These are phyloP conservation scores for Sparidentex hasta DNA, from an alignment of 2,797 vertebrate species.

Conservation along the genomic window DNA sequence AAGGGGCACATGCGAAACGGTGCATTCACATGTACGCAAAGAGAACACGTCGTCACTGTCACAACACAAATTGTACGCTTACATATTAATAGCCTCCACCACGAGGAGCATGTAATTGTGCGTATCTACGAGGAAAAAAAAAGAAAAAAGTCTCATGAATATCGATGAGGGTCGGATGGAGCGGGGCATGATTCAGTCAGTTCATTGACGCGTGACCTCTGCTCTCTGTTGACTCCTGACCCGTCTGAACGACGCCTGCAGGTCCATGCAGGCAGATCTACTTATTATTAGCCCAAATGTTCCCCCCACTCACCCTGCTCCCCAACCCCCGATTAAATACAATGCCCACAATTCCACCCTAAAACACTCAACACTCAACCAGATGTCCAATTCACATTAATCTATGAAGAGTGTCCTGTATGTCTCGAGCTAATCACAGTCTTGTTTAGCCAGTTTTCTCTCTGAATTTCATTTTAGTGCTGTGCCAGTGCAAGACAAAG, in stretches of 20 bases:
- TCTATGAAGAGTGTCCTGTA: background rate
- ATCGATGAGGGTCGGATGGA: background rate
- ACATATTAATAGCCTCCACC: conserved; percentile 13
- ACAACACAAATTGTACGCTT: conserved; percentile 18
- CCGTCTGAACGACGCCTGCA: conserved; percentile 34
- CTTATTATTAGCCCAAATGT: conserved; percentile 35
- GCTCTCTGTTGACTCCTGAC: conserved; percentile 41
- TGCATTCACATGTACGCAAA: conserved; percentile 36
- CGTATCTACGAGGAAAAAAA: background rate
- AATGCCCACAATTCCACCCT: conserved; percentile 6
- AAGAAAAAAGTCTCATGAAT: conserved; percentile 28
- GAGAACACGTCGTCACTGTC: conserved; percentile 13
- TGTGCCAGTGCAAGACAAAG: no score
- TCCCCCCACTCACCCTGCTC: conserved; percentile 25
- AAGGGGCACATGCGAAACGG: conserved; percentile 9
- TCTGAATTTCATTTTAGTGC: no score
- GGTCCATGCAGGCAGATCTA: conserved; percentile 32
- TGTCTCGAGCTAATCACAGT: background rate
- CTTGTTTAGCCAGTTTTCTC: no score
- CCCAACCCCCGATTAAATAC: background rate
- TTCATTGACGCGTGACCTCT: conserved; percentile 37
- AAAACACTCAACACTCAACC: conserved; percentile 9
- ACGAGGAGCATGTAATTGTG: background rate
- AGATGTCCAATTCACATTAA: conserved; percentile 31
- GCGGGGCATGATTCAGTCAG: background rate